Evolutionary conservation across 2,888 invertebrate genomes (phyloP), one percentile per base, ranked within the genome.

Genomic region (Acanthosepion lycidas): DNA sequence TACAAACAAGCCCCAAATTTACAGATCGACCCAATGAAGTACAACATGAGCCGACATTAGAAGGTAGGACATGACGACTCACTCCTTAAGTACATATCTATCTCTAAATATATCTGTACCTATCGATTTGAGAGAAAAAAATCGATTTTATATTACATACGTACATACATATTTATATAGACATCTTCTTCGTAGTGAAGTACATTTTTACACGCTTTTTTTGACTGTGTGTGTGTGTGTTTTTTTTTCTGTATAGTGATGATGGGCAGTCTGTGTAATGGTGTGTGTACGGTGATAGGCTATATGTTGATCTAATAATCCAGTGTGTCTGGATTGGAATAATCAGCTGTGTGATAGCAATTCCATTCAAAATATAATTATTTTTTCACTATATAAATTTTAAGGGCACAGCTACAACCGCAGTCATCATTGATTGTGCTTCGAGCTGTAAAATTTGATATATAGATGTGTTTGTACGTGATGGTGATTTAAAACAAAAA

Each of bases 1-100:
- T 92, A 92, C 93, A 93, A 93, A 93, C 93, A 93, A 53, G 93
- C 53, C 93, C 93, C 53, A 93, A 93, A 20, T 51, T 93, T 93
- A 93, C 93, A 93, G 93, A 93, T 49, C 92, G 49, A 93, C 93
- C 93, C 53, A 93, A 51, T 51, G 92, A 93, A 93, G 92, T 53
- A 93, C 92, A 51, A 93, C 92, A 51, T 28, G 28, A 93, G 92
- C 53, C 92, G 92, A 93, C 92, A 49, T 93, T 93, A 93, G 92
- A 93, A 93, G 92, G 92, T 93, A 93, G 92, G 92, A 93, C 49
- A 18, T 78, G 78, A 78, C 78, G 92, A 53, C 92, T 93, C 51
- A 51, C 51, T 93, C 92, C 28, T 93, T 92, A 92, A 51, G 51
- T 93, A 93, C 51, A 51, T 53, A 42, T 92, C 92, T 92, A 93